These are phyloP conservation scores for Pseudochirops corinnae DNA, from an alignment of 2,797 vertebrate species.

Conservation along the genomic window DNA sequence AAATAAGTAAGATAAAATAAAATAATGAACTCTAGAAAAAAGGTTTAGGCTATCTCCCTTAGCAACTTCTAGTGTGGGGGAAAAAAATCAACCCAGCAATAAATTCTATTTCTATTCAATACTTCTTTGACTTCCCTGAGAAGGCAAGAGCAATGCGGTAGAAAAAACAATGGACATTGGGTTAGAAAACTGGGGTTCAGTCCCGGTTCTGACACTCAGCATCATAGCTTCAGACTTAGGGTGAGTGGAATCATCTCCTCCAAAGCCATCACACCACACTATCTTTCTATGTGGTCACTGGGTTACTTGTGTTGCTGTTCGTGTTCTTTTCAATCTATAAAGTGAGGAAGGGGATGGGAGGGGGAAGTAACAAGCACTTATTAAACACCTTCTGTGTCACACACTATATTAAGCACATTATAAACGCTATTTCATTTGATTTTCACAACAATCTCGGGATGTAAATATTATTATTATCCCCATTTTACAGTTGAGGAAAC, in stretches of 20 bases:
- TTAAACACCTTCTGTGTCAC: background rate
- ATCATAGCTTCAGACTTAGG: background rate
- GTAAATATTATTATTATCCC: background rate
- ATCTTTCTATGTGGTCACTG: background rate
- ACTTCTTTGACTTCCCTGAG: background rate
- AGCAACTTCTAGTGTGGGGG: background rate
- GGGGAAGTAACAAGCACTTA: background rate
- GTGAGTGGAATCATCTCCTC: background rate
- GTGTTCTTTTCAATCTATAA: background rate
- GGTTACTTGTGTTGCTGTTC: background rate
- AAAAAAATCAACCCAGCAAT: background rate
- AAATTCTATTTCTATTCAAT: background rate
- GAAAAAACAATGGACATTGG: background rate
- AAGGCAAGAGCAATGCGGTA: background rate
- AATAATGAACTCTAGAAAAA: background rate
- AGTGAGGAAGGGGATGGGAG: background rate
- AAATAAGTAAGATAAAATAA: background rate
- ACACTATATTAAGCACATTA: background rate
- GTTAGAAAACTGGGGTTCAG: background rate
- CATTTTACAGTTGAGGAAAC: background rate
- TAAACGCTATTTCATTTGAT: background rate
- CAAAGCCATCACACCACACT: background rate
- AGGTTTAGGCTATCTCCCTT: background rate
- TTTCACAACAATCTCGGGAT: background rate
- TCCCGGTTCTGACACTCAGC: background rate